A percentile compares a stretch with the other conserved stretches of the same genome.
Conservation (phyloP, 92 coral and sea anemone genomes). For the Scolanthus callimorphus region DNA sequence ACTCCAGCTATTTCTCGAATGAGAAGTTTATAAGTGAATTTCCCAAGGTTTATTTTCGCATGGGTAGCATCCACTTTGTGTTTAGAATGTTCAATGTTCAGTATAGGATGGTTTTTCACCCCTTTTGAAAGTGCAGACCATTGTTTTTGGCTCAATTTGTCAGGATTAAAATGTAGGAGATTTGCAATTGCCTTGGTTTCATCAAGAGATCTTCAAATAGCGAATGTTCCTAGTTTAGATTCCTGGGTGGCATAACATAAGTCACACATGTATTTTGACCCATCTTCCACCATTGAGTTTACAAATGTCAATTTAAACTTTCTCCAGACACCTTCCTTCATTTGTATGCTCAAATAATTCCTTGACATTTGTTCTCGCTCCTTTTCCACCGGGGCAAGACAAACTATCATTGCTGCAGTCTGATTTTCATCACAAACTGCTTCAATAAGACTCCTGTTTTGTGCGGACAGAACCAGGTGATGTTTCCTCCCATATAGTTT, state of each 20-base stretch:
- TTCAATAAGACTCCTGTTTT: conserved; percentile 15
- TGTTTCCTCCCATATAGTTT: conserved; percentile 22
- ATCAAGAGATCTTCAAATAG: conserved; percentile 9
- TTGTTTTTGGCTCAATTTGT: conserved; percentile 11
- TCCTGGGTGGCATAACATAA: conserved; percentile 37
- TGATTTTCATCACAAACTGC: conserved; percentile 27
- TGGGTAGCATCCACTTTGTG: conserved; percentile 42
- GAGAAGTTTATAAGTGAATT: conserved; percentile 19
- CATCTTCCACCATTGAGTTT: conserved; percentile 22
- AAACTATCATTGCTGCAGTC: conserved; percentile 24
- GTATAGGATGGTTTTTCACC: conserved; percentile 12
- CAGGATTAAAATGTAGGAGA: conserved; percentile 23
- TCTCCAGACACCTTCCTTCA: conserved; percentile 17
- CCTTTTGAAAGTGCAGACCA: conserved; percentile 19
- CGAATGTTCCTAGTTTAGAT: conserved; percentile 20
- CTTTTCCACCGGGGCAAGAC: conserved; percentile 18
- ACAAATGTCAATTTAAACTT: conserved; percentile 13
- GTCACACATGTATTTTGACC: conserved; percentile 21
- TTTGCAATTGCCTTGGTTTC: conserved; percentile 18
- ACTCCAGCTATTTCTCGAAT: conserved; percentile 19
- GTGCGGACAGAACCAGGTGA: conserved; percentile 23
- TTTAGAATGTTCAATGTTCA: no score
- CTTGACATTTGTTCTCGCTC: conserved; percentile 9
- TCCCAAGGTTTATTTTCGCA: conserved; percentile 19
- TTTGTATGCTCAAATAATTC: conserved; percentile 5